A percentile compares a stretch with the other conserved stretches of the same genome.
Evolutionary conservation across 2,888 invertebrate genomes (phyloP).

Genomic region (Drosophila siamana): DNA sequence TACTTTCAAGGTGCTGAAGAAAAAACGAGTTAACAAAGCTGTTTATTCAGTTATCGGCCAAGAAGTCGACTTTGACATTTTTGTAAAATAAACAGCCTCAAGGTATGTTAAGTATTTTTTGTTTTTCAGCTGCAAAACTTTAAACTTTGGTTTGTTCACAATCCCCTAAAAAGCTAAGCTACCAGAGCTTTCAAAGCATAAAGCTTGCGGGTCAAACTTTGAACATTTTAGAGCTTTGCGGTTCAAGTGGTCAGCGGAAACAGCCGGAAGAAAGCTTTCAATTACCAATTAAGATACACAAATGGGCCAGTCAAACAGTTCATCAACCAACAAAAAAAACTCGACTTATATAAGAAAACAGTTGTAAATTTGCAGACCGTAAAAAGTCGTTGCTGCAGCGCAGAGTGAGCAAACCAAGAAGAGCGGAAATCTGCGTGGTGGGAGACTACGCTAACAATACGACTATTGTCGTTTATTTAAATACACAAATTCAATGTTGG

Average conservation of each 20-base stretch:
- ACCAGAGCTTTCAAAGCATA: too few species aligned
- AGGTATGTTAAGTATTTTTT: constrained; percentile 11
- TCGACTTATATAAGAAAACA: constrained; percentile 59
- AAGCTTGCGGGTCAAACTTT: not conserved
- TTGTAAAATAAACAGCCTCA: not conserved
- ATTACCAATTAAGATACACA: constrained; percentile 55
- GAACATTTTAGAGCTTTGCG: not conserved
- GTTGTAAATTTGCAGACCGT: constrained; percentile 61
- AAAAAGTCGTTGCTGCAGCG: constrained; percentile 43
- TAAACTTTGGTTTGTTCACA: not conserved
- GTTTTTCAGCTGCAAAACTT: not conserved
- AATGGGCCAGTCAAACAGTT: constrained; percentile 41
- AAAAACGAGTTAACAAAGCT: not conserved
- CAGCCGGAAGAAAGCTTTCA: constrained; percentile 49
- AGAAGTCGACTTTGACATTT: constrained; percentile 16
- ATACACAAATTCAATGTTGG: constrained; percentile 9
- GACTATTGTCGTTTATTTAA: constrained; percentile 39
- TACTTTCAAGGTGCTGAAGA: not conserved
- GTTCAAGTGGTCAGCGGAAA: constrained; percentile 15
- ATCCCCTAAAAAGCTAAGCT: constrained; percentile 2
- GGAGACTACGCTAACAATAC: constrained; percentile 27
- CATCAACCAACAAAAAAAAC: constrained; percentile 11
- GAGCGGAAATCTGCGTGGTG: constrained; percentile 37
- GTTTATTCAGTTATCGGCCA: not conserved
- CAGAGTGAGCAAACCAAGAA: constrained; percentile 11